Percentiles rank a stretch among this genome's conserved stretches.
These are phyloP conservation scores for Meteorus cinctellus DNA, from an alignment of 2,888 invertebrate species.

Conservation along the genomic window DNA sequence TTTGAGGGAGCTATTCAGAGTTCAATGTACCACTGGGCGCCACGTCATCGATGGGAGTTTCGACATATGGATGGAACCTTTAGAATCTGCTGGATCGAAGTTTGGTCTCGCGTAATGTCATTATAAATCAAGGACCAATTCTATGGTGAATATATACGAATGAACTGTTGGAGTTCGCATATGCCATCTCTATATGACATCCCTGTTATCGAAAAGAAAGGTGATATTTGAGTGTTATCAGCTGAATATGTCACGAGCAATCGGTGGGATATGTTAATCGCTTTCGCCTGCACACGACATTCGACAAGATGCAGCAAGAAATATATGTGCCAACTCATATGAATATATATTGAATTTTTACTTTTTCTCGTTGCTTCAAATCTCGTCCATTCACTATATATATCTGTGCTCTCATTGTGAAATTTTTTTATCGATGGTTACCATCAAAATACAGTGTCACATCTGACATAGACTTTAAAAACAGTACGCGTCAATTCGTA, in stretches of 20 bases:
- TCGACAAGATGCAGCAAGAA: conserved; percentile 3
- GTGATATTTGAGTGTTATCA: conserved; percentile 32
- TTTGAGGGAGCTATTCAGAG: neutral
- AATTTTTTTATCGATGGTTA: conserved; percentile 9
- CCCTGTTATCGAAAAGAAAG: conserved; percentile 13
- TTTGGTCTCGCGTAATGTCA: conserved; percentile 34
- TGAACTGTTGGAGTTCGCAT: neutral
- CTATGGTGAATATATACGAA: conserved; percentile 11
- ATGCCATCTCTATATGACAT: neutral
- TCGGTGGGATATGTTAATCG: conserved; percentile 40
- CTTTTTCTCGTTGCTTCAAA: neutral
- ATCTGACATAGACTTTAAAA: conserved; percentile 44
- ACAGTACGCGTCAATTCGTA: conserved; percentile 36
- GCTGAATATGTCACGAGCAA: conserved; percentile 24
- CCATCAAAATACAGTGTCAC: conserved; percentile 52
- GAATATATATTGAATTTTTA: conserved; percentile 1
- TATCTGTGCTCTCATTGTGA: neutral
- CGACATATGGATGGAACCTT: conserved; percentile 30
- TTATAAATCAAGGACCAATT: conserved; percentile 38
- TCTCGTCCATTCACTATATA: neutral
- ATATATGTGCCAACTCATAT: neutral
- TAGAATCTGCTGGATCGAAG: conserved; percentile 17
- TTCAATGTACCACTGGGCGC: conserved; percentile 10
- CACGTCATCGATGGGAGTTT: conserved; percentile 35
- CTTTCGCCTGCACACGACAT: conserved; percentile 31